phyloP scores from a whole-genome alignment of 2,888 invertebrate species.

The Polymixis flavicincta region DNA sequence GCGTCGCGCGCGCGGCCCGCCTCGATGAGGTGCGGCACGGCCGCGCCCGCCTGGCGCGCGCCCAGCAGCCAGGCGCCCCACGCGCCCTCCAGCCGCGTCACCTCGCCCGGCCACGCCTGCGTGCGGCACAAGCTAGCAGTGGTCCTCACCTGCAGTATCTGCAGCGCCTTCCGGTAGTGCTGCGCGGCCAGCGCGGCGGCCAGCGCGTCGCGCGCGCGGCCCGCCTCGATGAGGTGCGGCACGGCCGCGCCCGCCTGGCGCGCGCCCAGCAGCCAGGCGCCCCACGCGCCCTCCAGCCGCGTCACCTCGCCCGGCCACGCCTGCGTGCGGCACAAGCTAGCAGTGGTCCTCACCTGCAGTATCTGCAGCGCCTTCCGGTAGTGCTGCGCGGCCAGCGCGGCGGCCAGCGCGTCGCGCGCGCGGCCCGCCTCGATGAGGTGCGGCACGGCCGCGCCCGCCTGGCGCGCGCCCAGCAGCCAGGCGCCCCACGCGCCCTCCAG shows the following conservation, averaged over 20 bases:
- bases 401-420: too few relatives aligned
- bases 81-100: slow-evolving; percentile 96
- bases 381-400: too few relatives aligned
- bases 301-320: slow-evolving; percentile 95
- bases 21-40: slow-evolving; percentile 99
- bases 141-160: slow-evolving; percentile 92
- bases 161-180: slow-evolving; percentile 98
- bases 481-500: too few relatives aligned
- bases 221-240: slow-evolving; percentile 99
- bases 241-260: slow-evolving; percentile 99
- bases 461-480: too few relatives aligned
- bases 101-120: slow-evolving; percentile 93
- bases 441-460: too few relatives aligned
- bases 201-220: slow-evolving; percentile 95
- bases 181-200: slow-evolving; percentile 97
- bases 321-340: slow-evolving; percentile 66
- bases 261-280: slow-evolving; percentile 94
- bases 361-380: too few relatives aligned
- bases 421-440: too few relatives aligned
- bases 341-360: too few relatives aligned
- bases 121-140: fast-evolving
- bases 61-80: slow-evolving; percentile 97
- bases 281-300: slow-evolving; percentile 98
- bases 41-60: slow-evolving; percentile 97
- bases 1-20: slow-evolving; percentile 97